Conservation (phyloP, 2,113 vertebrate genomes). For the Corydoras sp. region DNA sequence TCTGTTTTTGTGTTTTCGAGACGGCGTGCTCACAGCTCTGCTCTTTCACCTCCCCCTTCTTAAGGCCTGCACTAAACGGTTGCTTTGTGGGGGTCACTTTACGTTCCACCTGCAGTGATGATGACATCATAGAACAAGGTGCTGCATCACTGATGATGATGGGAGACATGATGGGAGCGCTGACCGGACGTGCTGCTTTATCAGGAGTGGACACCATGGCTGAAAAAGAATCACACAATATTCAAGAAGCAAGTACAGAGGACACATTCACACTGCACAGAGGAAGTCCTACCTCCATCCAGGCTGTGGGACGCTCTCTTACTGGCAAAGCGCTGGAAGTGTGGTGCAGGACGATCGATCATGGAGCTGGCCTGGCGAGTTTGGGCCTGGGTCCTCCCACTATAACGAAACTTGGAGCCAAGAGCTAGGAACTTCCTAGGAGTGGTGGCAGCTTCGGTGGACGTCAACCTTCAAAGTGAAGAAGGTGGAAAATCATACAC, state of each 20-base stretch:
- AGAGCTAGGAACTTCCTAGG: conserved; percentile 86
- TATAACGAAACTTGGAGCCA: conserved; percentile 97
- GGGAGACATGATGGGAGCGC: conserved; percentile 82
- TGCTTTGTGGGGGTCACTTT: conserved; percentile 57
- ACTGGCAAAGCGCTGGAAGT: conserved; percentile 88
- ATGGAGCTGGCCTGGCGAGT: conserved; percentile 90
- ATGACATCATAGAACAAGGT: conserved; percentile 49
- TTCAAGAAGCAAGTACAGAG: neutral
- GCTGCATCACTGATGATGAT: conserved; percentile 66
- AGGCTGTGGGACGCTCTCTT: conserved; percentile 90
- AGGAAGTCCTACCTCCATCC: conserved; percentile 80
- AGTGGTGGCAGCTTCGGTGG: conserved; percentile 86
- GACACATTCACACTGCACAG: too few species aligned
- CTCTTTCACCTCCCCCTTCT: conserved; percentile 61
- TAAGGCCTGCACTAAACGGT: conserved; percentile 52
- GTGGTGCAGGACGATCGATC: conserved; percentile 88
- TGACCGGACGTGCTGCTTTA: conserved; percentile 80
- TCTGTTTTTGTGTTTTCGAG: conserved; percentile 54
- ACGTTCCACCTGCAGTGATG: conserved; percentile 33
- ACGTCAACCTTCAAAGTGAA: conserved; percentile 74
- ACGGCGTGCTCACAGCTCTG: conserved; percentile 54
- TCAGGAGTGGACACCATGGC: conserved; percentile 80
- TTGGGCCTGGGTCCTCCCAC: conserved; percentile 92
- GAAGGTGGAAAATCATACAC: neutral
- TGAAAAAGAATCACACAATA: conserved; percentile 40